Conservation (phyloP, 2,888 invertebrate species). For the Molorchus minor region DNA sequence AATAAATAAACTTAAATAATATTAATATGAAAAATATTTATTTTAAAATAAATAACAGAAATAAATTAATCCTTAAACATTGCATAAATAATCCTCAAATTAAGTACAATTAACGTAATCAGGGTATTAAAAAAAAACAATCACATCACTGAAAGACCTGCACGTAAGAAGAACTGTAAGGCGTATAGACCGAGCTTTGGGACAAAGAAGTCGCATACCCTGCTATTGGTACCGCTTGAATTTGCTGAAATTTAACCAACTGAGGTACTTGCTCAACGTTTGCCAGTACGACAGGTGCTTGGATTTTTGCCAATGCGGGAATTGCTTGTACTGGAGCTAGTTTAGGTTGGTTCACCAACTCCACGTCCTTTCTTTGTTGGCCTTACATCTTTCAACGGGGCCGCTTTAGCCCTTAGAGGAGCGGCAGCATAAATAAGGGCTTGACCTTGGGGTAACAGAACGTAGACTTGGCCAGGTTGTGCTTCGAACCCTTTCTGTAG, state of each 20-base stretch:
- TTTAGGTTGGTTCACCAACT: conserved; percentile 33
- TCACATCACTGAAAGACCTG: conserved; percentile 49
- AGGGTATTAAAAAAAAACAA: not conserved
- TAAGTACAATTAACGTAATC: not conserved
- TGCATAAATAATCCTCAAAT: not conserved
- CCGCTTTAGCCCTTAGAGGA: conserved; percentile 8
- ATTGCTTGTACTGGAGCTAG: conserved; percentile 45
- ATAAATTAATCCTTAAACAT: conserved; percentile 6
- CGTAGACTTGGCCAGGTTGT: conserved; percentile 37
- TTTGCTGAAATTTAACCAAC: conserved; percentile 25
- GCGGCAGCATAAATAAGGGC: conserved; percentile 50
- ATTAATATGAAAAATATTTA: not conserved
- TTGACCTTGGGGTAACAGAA: conserved; percentile 53
- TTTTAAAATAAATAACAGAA: not conserved
- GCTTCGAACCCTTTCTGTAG: conserved; percentile 21
- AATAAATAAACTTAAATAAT: not conserved
- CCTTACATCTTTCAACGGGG: conserved; percentile 4
- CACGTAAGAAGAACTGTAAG: conserved; percentile 50
- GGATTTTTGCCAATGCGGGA: conserved; percentile 44
- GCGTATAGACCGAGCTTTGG: conserved; percentile 47
- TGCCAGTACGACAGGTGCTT: conserved; percentile 29
- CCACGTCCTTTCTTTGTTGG: conserved; percentile 12
- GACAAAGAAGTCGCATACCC: conserved; percentile 34
- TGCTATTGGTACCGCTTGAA: conserved; percentile 30
- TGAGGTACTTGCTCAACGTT: conserved; percentile 20